Conservation (phyloP, 2,888 invertebrate genomes). For the Glaucopsyche alexis region DNA sequence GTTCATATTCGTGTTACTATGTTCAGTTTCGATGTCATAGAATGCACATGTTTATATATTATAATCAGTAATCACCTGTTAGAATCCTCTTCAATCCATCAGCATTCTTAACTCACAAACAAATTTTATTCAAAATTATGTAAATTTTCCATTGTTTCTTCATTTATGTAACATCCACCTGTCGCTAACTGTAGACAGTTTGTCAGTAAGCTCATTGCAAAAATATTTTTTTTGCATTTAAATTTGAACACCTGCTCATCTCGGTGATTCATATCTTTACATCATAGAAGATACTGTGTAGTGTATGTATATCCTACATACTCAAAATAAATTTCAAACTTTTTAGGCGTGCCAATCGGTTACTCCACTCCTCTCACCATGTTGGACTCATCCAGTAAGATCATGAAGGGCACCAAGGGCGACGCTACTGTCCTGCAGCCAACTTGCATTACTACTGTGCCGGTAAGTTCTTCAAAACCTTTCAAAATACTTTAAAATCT, state of each 20-base stretch:
- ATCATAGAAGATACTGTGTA: background rate
- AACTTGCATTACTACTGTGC: conserved; percentile 97
- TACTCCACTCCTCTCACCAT: conserved; percentile 97
- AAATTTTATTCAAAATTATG: background rate
- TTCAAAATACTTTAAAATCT: background rate
- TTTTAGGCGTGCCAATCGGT: conserved; percentile 91
- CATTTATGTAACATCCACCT: background rate
- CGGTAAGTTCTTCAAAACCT: conserved; percentile 81
- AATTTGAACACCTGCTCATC: background rate
- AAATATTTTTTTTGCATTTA: background rate
- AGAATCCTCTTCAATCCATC: background rate
- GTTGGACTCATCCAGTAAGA: conserved; percentile 95
- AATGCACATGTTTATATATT: background rate
- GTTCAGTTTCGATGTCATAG: background rate
- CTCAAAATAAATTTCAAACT: no score
- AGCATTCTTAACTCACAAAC: background rate
- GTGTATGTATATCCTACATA: no score
- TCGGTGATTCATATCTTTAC: background rate
- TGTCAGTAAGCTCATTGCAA: background rate
- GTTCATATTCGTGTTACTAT: background rate
- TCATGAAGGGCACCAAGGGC: conserved; percentile 96
- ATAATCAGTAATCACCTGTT: background rate
- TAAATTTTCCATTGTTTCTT: conserved; percentile 6
- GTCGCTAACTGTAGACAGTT: background rate
- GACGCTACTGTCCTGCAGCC: conserved; percentile 95